phyloP scores from a whole-genome alignment of 2,113 vertebrate species.

The Hydrochoerus hydrochaeris region DNA sequence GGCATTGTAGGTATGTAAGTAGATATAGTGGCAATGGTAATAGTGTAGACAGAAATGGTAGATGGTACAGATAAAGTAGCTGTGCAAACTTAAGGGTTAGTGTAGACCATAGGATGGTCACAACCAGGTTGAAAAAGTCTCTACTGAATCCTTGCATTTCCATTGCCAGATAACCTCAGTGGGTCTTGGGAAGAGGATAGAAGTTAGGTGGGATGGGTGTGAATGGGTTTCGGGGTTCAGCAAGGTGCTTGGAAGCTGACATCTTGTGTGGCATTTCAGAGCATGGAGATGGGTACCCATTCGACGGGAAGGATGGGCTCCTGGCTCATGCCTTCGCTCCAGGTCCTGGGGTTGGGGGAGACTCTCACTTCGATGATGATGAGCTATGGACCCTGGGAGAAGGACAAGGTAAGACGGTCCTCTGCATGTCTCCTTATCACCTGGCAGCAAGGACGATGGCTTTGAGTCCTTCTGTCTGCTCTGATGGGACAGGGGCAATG shows the following conservation, averaged over 20 bases:
- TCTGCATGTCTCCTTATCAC: neutral
- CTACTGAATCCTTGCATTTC: neutral
- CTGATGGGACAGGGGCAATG: neutral
- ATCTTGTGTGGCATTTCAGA: conserved; percentile 86
- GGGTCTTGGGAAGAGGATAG: neutral
- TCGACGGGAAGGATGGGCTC: conserved; percentile 98
- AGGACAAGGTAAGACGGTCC: conserved; percentile 91
- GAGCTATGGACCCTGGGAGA: conserved; percentile 99
- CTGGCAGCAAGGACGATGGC: neutral
- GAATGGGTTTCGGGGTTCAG: too few relatives aligned
- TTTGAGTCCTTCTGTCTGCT: neutral
- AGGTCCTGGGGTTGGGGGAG: conserved; percentile 95
- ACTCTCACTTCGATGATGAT: conserved; percentile 99
- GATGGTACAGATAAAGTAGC: neutral
- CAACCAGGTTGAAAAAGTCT: neutral
- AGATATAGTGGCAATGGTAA: accelerated
- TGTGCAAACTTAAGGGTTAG: neutral
- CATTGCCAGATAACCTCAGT: too few relatives aligned
- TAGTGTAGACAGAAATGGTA: neutral
- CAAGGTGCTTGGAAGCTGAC: neutral
- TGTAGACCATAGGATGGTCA: neutral
- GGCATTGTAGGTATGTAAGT: neutral
- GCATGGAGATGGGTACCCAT: conserved; percentile 98
- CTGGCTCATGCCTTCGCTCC: conserved; percentile 98
- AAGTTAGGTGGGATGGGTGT: neutral